Evolutionary conservation across 2,113 vertebrate species (phyloP).

Genomic region (Cinclus mexicanus): DNA sequence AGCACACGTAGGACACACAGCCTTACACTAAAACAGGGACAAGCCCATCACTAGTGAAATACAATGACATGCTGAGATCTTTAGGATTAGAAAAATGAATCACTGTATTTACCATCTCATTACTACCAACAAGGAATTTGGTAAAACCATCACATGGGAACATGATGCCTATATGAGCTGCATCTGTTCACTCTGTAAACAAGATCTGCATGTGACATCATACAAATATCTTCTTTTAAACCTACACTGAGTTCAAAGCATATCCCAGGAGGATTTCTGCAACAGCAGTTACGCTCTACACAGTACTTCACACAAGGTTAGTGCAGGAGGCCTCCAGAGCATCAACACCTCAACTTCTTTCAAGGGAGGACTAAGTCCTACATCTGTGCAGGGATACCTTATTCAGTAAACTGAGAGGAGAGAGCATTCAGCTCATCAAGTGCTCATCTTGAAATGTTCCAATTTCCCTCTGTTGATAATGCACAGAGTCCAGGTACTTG

Average conservation of each 20-base stretch:
- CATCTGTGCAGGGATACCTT: background rate
- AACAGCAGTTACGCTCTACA: background rate
- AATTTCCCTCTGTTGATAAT: background rate
- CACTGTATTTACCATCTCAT: background rate
- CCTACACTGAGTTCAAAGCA: background rate
- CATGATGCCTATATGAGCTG: background rate
- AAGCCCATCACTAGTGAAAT: background rate
- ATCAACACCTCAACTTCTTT: background rate
- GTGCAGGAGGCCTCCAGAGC: background rate
- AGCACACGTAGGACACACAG: rapidly evolving
- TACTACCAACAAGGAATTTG: background rate
- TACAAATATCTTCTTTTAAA: background rate
- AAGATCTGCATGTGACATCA: background rate
- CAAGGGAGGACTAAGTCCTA: rapidly evolving
- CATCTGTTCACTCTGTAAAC: background rate
- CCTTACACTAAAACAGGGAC: background rate
- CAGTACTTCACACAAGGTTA: background rate
- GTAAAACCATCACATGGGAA: background rate
- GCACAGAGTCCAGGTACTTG: background rate
- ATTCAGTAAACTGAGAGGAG: background rate
- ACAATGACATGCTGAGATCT: background rate
- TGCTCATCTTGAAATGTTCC: background rate
- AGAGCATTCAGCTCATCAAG: background rate
- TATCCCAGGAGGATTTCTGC: background rate
- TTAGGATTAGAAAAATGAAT: background rate